These are phyloP conservation scores for Odontesthes bonariensis DNA, from an alignment of 2,113 vertebrate genomes.

Conservation along the genomic window DNA sequence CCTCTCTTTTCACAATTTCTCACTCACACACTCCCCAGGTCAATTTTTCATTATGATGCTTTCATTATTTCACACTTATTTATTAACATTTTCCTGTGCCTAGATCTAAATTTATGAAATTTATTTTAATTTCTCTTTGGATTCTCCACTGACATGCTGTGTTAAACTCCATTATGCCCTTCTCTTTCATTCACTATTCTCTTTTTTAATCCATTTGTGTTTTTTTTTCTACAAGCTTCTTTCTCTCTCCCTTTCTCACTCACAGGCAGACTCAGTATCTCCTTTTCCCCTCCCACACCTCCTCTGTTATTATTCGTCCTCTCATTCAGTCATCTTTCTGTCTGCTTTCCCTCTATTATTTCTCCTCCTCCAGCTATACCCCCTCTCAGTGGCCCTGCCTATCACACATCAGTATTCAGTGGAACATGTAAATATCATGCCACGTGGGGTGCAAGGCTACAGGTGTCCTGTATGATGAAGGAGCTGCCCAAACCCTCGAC, in stretches of 20 bases:
- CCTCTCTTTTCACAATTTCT: not conserved
- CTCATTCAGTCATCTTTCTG: conserved; percentile 61
- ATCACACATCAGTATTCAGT: conserved; percentile 43
- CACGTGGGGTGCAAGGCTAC: conserved; percentile 73
- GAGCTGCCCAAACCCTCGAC: not conserved
- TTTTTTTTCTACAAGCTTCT: conserved; percentile 15
- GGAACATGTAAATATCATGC: conserved; percentile 69
- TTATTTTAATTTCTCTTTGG: no score
- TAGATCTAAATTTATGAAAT: not conserved
- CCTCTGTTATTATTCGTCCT: conserved; percentile 44
- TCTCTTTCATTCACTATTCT: conserved; percentile 32
- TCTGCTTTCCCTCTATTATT: conserved; percentile 7
- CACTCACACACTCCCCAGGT: conserved; percentile 11
- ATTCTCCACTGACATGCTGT: not conserved
- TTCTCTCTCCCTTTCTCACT: conserved; percentile 14
- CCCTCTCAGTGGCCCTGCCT: not conserved
- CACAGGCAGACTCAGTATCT: conserved; percentile 36
- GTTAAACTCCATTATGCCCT: not conserved
- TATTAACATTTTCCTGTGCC: not conserved
- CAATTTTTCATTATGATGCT: not conserved
- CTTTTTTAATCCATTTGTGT: conserved; percentile 15
- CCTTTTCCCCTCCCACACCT: conserved; percentile 25
- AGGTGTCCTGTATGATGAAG: conserved; percentile 51
- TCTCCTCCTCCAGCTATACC: conserved; percentile 28
- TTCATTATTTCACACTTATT: not conserved